Conservation (phyloP, 2,113 vertebrate genomes). For the Regulus satrapa region DNA sequence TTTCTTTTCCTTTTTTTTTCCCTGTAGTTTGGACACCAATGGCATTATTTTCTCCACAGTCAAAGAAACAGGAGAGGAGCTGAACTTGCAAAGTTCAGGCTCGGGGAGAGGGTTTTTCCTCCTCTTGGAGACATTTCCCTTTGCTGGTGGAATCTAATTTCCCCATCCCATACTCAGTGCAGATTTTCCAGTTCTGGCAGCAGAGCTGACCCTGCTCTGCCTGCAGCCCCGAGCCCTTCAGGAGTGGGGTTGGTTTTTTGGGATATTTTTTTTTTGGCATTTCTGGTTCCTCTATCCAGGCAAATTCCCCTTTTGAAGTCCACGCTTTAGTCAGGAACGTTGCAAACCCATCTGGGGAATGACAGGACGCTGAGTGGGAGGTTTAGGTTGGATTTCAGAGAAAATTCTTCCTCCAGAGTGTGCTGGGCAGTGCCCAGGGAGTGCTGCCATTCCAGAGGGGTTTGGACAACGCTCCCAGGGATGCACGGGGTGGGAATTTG, state of each 20-base stretch:
- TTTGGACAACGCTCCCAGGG: background rate
- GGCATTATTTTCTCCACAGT: conserved; percentile 81
- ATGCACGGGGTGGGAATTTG: background rate
- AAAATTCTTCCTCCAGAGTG: background rate
- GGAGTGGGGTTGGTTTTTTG: conserved; percentile 15
- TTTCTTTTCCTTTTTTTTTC: conserved; percentile 35
- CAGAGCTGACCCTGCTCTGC: conserved; percentile 75
- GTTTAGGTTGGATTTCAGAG: background rate
- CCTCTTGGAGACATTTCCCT: conserved; percentile 40
- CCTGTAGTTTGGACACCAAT: conserved; percentile 75
- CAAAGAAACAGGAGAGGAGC: conserved; percentile 39
- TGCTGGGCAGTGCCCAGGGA: too few relatives aligned
- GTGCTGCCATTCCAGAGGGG: background rate
- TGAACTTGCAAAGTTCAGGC: conserved; percentile 69
- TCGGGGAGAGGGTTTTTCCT: conserved; percentile 58
- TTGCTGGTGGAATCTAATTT: conserved; percentile 65
- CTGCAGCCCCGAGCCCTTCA: conserved; percentile 64
- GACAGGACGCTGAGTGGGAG: background rate
- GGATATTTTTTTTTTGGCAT: background rate
- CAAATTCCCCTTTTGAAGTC: background rate
- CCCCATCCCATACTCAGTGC: background rate
- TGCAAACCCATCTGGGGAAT: background rate
- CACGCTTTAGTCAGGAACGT: conserved; percentile 18
- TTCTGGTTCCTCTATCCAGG: conserved; percentile 47
- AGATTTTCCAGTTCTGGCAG: conserved; percentile 78